phyloP scores from a whole-genome alignment of 2,797 vertebrate genomes.

The Basileuterus tristriatus region DNA sequence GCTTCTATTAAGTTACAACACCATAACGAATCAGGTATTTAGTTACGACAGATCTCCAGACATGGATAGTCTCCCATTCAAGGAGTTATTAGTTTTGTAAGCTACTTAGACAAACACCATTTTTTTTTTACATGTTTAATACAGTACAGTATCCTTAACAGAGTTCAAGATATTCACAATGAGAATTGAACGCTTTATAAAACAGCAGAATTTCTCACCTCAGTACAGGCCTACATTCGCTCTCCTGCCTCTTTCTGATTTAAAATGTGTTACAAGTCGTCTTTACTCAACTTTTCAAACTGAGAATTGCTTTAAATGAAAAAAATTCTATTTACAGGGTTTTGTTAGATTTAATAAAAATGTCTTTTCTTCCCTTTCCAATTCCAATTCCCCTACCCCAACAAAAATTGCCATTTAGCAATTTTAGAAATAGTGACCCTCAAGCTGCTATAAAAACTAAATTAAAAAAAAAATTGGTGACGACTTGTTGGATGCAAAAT shows the following conservation, averaged over 20 bases:
- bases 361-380: neutral
- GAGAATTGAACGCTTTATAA: conserved; percentile 69
- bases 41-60: conserved; percentile 75
- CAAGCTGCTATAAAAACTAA: neutral
- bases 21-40: conserved; percentile 76
- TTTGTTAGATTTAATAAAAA: conserved; percentile 39
- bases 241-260: conserved; percentile 51
- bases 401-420: neutral
- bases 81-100: conserved; percentile 55
- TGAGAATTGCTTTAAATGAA: conserved; percentile 43
- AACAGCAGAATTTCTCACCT: conserved; percentile 66
- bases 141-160: conserved; percentile 75
- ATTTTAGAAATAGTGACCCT: neutral
- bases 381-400: neutral
- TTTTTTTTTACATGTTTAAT: conserved; percentile 75
- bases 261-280: conserved; percentile 37
- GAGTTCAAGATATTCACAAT: conserved; percentile 76
- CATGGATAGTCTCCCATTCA: conserved; percentile 44
- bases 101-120: conserved; percentile 74
- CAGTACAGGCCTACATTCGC: neutral
- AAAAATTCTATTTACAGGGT: conserved; percentile 54
- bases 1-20: conserved; percentile 79
- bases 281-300: conserved; percentile 61
- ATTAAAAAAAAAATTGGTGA: neutral
- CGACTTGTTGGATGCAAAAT: conserved; percentile 28